A percentile compares a stretch with the other conserved stretches of the same genome.
Conservation (phyloP, 2,888 invertebrate genomes). For the Limnephilus marmoratus region DNA sequence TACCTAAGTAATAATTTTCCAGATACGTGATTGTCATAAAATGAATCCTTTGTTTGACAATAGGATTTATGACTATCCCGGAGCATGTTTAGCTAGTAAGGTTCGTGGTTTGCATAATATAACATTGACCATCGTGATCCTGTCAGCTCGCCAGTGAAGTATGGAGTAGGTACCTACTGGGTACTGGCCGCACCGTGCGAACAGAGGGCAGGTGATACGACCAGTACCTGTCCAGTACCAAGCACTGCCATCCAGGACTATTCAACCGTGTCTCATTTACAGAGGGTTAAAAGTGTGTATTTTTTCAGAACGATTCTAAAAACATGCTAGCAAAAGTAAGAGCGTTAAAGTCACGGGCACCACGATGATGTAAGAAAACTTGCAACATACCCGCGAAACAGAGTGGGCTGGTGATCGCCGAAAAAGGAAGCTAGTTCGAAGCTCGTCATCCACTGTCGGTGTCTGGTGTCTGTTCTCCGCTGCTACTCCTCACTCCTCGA, state of each 20-base stretch:
- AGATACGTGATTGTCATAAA: not conserved
- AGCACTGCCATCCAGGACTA: constrained; percentile 26
- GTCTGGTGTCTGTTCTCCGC: constrained; percentile 21
- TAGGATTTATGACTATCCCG: not conserved
- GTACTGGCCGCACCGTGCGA: not conserved
- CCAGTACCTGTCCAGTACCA: not conserved
- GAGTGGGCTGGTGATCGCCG: constrained; percentile 55
- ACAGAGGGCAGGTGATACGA: not conserved
- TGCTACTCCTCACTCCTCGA: not conserved
- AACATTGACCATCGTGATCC: constrained; percentile 23
- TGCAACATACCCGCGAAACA: constrained; percentile 60
- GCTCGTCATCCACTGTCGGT: constrained; percentile 46
- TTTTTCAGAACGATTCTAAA: constrained; percentile 20
- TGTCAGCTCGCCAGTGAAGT: not conserved
- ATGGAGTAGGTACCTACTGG: not conserved
- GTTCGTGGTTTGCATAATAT: constrained; percentile 14
- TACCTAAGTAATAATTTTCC: too few relatives aligned
- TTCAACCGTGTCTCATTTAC: not conserved
- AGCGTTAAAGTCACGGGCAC: constrained; percentile 54
- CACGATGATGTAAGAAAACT: constrained; percentile 57
- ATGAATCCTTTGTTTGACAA: not conserved
- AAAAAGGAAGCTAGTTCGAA: constrained; percentile 58
- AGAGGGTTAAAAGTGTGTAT: not conserved
- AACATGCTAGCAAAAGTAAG: constrained; percentile 12
- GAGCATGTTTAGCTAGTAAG: not conserved